phyloP scores from a whole-genome alignment of 2,888 invertebrate species.

The Busseola fusca region DNA sequence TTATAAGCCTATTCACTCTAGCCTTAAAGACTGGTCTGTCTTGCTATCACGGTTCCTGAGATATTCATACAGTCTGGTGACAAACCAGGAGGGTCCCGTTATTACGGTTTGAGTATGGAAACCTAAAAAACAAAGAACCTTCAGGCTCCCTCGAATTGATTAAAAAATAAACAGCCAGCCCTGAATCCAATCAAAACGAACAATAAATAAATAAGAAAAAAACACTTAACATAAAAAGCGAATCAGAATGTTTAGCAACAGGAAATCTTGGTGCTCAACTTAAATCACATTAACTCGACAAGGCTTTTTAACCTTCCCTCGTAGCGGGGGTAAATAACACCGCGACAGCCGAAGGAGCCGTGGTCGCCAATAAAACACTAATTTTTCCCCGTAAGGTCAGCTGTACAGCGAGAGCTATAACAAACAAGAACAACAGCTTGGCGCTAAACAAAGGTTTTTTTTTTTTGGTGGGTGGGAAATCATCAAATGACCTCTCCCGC shows the following conservation, averaged over 20 bases:
- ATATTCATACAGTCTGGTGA: no score
- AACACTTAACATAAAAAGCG: conserved; percentile 52
- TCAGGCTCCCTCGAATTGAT: conserved; percentile 21
- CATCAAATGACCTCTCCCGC: no score
- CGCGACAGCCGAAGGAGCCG: conserved; percentile 72
- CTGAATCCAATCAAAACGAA: conserved; percentile 42
- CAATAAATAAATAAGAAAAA: conserved; percentile 50
- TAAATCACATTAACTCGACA: conserved; percentile 75
- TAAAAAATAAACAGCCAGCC: conserved; percentile 39
- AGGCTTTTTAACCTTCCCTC: conserved; percentile 72
- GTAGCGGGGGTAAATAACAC: conserved; percentile 73
- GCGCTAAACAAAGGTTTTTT: no score
- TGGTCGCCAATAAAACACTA: conserved; percentile 82
- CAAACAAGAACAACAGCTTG: background rate
- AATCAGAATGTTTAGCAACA: conserved; percentile 63
- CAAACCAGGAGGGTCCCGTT: no score
- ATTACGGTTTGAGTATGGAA: no score
- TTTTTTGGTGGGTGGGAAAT: no score
- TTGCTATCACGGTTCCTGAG: no score
- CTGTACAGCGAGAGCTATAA: conserved; percentile 29
- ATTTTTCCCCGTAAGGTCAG: conserved; percentile 71
- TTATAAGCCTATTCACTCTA: no score
- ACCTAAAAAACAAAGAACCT: background rate
- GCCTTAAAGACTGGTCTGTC: no score
- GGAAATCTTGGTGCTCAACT: conserved; percentile 70